A percentile compares a stretch with the other conserved stretches of the same genome.
phyloP scores from a whole-genome alignment of 1,140 invertebrate genomes.

The Atopsyche davidsoni region DNA sequence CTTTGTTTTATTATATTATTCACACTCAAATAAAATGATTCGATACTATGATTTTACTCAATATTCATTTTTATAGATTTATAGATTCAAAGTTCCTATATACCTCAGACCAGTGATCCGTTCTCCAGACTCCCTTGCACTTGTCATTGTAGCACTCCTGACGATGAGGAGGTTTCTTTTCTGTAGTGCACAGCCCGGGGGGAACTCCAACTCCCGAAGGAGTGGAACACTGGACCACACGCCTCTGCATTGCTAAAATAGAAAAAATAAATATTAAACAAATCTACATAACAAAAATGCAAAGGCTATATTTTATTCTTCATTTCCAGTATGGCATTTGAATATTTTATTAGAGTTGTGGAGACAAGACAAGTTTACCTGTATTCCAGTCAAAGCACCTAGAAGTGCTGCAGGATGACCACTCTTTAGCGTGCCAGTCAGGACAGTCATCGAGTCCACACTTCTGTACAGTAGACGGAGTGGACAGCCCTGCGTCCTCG shows the following conservation, averaged over 20 bases:
- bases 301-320: background rate
- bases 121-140: constrained; percentile 78
- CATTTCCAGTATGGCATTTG: constrained; percentile 6
- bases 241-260: constrained; percentile 62
- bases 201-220: constrained; percentile 55
- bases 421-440: constrained; percentile 64
- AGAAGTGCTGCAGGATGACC: constrained; percentile 63
- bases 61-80: no score
- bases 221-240: constrained; percentile 64
- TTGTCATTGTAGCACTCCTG: constrained; percentile 73
- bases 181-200: constrained; percentile 57
- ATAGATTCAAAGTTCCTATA: no score
- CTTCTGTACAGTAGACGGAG: constrained; percentile 59
- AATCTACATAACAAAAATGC: background rate
- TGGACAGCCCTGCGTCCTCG: constrained; percentile 59
- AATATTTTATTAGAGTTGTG: constrained; percentile 5
- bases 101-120: constrained; percentile 84
- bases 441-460: constrained; percentile 68
- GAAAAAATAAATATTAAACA: constrained; percentile 11
- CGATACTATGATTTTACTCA: no score
- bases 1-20: no score
- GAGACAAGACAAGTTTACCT: constrained; percentile 45
- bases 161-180: constrained; percentile 59
- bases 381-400: constrained; percentile 72
- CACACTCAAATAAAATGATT: no score